A percentile compares a stretch with the other conserved stretches of the same genome.
Evolutionary conservation across 2,797 vertebrate genomes (phyloP).

Genomic region (Syndactyla subalaris): DNA sequence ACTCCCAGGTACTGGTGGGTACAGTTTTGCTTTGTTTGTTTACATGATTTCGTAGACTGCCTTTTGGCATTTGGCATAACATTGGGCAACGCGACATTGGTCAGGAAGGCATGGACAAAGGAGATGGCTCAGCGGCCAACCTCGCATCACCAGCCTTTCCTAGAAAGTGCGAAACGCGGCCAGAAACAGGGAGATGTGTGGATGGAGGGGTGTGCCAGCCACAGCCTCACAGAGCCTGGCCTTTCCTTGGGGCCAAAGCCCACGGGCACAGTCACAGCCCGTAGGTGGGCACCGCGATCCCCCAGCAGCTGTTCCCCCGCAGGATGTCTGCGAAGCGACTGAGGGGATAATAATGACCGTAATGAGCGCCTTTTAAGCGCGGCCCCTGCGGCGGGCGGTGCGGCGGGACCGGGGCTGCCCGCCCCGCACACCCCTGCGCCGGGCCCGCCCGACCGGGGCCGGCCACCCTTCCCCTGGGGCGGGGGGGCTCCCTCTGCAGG

Average conservation of each 20-base stretch:
- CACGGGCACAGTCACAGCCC: rapidly evolving
- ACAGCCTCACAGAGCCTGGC: not conserved
- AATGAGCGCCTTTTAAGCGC: rapidly evolving
- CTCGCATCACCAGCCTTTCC: not conserved
- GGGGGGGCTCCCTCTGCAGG: no score
- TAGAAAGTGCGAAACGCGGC: not conserved
- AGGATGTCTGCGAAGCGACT: not conserved
- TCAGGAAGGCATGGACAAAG: not conserved
- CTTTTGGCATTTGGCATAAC: rapidly evolving
- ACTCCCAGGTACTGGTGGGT: not conserved
- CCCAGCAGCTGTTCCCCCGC: not conserved
- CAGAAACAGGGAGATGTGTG: not conserved
- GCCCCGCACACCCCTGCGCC: no score
- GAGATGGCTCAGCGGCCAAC: not conserved
- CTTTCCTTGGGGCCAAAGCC: no score
- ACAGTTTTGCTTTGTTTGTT: not conserved
- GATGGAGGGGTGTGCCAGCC: not conserved
- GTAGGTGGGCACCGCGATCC: rapidly evolving
- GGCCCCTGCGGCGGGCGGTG: no score
- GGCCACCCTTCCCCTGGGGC: no score
- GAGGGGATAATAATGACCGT: not conserved
- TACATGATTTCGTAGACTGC: not conserved
- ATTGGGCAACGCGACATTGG: rapidly evolving
- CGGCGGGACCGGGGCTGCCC: no score
- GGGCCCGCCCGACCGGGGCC: no score